phyloP scores from a whole-genome alignment of 2,888 invertebrate genomes.

The Melanostoma scalare region DNA sequence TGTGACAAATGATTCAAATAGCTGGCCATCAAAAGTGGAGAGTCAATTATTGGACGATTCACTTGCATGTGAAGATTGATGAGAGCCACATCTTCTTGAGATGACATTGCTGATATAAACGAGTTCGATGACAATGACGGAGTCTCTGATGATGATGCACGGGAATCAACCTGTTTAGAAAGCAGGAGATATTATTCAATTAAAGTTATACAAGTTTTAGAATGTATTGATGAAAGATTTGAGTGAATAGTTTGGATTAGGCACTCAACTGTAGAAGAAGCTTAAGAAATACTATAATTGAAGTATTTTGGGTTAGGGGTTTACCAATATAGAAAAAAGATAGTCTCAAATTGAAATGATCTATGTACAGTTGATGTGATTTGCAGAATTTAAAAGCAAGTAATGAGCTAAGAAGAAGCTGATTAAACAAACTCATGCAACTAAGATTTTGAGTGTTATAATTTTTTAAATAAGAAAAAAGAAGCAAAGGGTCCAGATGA shows the following conservation, averaged over 20 bases:
- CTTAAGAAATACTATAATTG: constrained; percentile 1
- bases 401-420: constrained; percentile 5
- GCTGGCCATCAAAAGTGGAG: constrained; percentile 96
- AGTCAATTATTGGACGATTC: constrained; percentile 94
- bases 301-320: too few relatives aligned
- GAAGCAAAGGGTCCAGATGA: constrained; percentile 40
- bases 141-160: constrained; percentile 88
- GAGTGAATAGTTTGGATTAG: not conserved
- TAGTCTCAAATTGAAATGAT: too few relatives aligned
- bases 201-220: not conserved
- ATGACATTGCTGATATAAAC: constrained; percentile 94
- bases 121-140: constrained; percentile 92
- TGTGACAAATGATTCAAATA: constrained; percentile 96
- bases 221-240: too few relatives aligned
- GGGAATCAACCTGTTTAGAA: constrained; percentile 80
- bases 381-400: constrained; percentile 26
- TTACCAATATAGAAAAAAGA: too few relatives aligned
- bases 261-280: constrained; percentile 38
- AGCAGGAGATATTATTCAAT: constrained; percentile 50
- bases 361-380: constrained; percentile 12
- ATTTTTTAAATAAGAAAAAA: constrained; percentile 22
- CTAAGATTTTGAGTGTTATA: constrained; percentile 25
- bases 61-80: constrained; percentile 97
- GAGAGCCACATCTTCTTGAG: constrained; percentile 94
- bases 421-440: constrained; percentile 42